These are phyloP conservation scores for Actenoides lindsayi DNA, from an alignment of 2,113 vertebrate genomes.

Conservation along the genomic window DNA sequence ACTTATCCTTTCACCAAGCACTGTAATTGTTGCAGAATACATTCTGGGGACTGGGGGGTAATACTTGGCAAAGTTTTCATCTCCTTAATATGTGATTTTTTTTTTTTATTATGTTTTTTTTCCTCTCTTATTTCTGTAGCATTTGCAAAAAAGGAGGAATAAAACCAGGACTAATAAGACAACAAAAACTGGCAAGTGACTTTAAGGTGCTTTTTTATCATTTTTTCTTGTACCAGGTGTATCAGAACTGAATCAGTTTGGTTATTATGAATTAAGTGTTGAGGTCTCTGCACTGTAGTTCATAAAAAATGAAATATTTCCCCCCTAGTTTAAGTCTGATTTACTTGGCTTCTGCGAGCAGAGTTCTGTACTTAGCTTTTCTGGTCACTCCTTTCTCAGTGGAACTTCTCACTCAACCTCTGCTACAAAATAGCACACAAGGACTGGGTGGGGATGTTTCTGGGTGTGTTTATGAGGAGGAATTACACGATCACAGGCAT, in stretches of 20 bases:
- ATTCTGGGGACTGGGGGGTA: neutral
- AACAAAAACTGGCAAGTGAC: neutral
- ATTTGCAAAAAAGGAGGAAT: neutral
- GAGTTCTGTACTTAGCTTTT: neutral
- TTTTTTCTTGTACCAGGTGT: neutral
- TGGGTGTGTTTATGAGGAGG: constrained; percentile 15
- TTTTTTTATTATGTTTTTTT: neutral
- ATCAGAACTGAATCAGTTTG: neutral
- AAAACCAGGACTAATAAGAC: neutral
- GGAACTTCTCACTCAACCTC: neutral
- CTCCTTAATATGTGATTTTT: neutral
- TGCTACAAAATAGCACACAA: neutral
- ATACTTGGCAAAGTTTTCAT: neutral
- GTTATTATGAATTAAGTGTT: neutral
- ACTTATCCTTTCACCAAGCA: neutral
- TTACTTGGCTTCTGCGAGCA: neutral
- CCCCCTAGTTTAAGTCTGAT: neutral
- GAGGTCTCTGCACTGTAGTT: neutral
- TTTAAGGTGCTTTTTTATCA: neutral
- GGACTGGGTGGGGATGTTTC: neutral
- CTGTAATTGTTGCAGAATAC: neutral
- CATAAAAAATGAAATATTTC: neutral
- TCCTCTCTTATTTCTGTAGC: neutral
- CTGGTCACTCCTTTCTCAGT: neutral
- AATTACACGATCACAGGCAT: neutral